phyloP scores from a whole-genome alignment of 2,113 vertebrate genomes.

The Meles meles region DNA sequence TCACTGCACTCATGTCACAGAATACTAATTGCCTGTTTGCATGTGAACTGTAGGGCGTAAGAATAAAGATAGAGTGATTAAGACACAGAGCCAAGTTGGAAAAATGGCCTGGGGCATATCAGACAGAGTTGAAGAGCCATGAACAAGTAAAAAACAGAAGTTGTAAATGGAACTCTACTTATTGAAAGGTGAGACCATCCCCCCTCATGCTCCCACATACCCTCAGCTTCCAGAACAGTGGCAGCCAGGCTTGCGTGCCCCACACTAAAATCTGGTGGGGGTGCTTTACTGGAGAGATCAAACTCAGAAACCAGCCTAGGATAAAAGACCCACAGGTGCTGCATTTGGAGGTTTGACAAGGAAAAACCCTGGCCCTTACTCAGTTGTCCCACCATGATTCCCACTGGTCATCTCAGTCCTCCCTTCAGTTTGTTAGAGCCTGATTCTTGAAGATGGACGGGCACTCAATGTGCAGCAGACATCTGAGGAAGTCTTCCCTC shows the following conservation, averaged over 20 bases:
- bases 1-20: background rate
- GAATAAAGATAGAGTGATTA: background rate
- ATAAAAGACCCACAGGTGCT: background rate
- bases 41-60: background rate
- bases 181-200: background rate
- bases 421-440: too few relatives aligned
- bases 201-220: background rate
- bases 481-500: background rate
- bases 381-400: background rate
- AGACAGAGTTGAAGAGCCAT: background rate
- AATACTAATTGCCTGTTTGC: rapidly evolving
- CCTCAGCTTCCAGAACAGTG: background rate
- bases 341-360: background rate
- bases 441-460: background rate
- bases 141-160: background rate
- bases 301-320: background rate
- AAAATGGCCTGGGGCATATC: background rate
- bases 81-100: background rate
- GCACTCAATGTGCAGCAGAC: too few relatives aligned
- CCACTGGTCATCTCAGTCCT: background rate
- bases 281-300: background rate
- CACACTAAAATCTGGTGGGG: background rate
- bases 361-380: too few relatives aligned
- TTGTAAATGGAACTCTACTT: too few relatives aligned
- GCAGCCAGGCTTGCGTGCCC: background rate